Base-by-base conservation (phyloP, 2,797 vertebrate species). In the Spinus pinus region DNA sequence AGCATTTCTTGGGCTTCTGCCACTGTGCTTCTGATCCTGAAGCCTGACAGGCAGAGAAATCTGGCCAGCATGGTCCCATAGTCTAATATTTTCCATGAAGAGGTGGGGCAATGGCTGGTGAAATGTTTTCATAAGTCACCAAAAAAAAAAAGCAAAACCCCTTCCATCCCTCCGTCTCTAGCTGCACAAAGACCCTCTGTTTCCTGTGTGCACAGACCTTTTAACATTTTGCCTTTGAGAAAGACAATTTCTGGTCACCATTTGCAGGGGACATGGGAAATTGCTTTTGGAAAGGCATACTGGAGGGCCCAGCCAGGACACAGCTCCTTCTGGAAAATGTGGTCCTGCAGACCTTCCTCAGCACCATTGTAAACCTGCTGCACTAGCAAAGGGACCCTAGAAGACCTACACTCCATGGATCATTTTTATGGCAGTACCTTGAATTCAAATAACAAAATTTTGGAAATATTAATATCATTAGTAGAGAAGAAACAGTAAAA, bases 21-120 rank as follows among this genome's bases (percentile, higher is more conserved):
- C 94, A 97, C 84, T 92, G 90, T 97, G 96, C 53, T 92, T 95
- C 75, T 96, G 93, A 96, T 94, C 57, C 75, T 88, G 72, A 80
- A 95, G 58, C 56, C 65, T 95, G 92, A 96, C 94, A 92, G 69
- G 88, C 91, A 88, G 75, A 87, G 84, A 83, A 97, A 89, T 72
- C 81, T 95, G 60, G 93, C 92, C 44, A 1, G 75, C 65, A 71
- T 1, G 12, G 89, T 71, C 79, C 79, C 22, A 31, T 39, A 42
- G 1, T 81, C 60, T 95, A 94, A 97, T 89, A 95, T 88, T 96
- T 97, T 97, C 96, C 95, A 79, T 50, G 30, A 33, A 93, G 92
- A 94, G 57, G 79, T 83, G 91, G 79, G 93, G 80, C 44, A 53
- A 74, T 1, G 2, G 25, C 67, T 85, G 61, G 39, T 81, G 91